Conservation (phyloP, 1,140 invertebrate genomes). For the Caerostris extrusa region DNA sequence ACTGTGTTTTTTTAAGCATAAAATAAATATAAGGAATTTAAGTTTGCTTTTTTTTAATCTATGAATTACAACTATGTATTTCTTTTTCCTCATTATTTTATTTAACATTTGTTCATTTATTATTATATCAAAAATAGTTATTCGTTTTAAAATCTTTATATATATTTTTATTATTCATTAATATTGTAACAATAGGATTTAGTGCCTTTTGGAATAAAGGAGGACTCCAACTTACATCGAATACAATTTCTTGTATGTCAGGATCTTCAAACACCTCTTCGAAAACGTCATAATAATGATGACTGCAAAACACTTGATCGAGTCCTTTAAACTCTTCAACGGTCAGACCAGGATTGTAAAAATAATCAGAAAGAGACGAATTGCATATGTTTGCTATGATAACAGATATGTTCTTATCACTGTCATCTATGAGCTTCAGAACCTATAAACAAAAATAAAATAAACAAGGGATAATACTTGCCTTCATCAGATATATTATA, state of each 20-base stretch:
- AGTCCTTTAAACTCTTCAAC: slow-evolving; percentile 17
- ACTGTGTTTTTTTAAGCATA: too few relatives aligned
- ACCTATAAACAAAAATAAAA: slow-evolving; percentile 42
- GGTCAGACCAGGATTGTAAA: slow-evolving; percentile 70
- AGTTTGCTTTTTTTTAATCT: too few relatives aligned
- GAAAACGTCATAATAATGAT: slow-evolving; percentile 62
- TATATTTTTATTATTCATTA: too few relatives aligned
- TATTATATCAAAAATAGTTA: too few relatives aligned
- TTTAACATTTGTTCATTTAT: too few relatives aligned
- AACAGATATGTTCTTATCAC: slow-evolving; percentile 47
- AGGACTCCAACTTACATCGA: slow-evolving; percentile 37
- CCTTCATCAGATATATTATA: too few relatives aligned
- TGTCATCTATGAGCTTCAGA: slow-evolving; percentile 21
- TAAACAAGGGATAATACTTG: neutral
- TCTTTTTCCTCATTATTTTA: too few relatives aligned
- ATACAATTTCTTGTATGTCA: slow-evolving; percentile 73
- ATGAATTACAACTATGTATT: too few relatives aligned
- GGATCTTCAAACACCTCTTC: slow-evolving; percentile 74
- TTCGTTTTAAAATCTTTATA: too few relatives aligned
- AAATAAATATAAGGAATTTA: too few relatives aligned
- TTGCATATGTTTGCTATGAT: slow-evolving; percentile 57
- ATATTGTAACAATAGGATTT: too few relatives aligned
- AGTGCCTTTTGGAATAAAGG: too few relatives aligned
- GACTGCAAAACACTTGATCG: slow-evolving; percentile 10
- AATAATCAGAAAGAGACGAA: slow-evolving; percentile 24